These are phyloP conservation scores for Chunga burmeisteri DNA, from an alignment of 2,113 vertebrate genomes.

Conservation along the genomic window DNA sequence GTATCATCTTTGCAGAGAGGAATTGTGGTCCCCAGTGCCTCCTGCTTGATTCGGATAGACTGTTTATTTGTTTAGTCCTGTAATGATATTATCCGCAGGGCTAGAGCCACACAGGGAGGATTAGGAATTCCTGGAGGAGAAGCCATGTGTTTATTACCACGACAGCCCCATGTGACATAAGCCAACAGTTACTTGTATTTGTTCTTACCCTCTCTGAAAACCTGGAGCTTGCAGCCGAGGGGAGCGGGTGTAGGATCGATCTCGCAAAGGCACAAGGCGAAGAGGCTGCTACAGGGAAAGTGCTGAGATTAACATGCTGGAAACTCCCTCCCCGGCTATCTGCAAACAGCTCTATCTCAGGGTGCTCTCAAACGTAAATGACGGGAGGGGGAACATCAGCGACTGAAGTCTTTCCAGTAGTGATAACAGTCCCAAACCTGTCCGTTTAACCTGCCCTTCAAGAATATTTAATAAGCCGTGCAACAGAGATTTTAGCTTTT, in stretches of 20 bases:
- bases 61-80: conserved; percentile 87
- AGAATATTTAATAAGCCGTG: not conserved
- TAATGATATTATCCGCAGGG: conserved; percentile 83
- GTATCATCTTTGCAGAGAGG: conserved; percentile 76
- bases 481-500: not conserved
- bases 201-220: not conserved
- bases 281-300: not conserved
- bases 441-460: not conserved
- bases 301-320: not conserved
- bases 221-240: not conserved
- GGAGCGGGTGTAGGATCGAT: not conserved
- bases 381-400: not conserved
- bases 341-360: not conserved
- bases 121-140: conserved; percentile 73
- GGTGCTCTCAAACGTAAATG: not conserved
- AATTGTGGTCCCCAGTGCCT: conserved; percentile 70
- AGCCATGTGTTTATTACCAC: conserved; percentile 73
- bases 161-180: conserved; percentile 75
- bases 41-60: conserved; percentile 73
- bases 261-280: not conserved
- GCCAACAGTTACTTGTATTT: conserved; percentile 66
- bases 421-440: not conserved
- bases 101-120: conserved; percentile 75
- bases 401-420: not conserved
- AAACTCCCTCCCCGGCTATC: not conserved